phyloP scores from a whole-genome alignment of 2,888 invertebrate genomes.

The Dynastes grantii region DNA sequence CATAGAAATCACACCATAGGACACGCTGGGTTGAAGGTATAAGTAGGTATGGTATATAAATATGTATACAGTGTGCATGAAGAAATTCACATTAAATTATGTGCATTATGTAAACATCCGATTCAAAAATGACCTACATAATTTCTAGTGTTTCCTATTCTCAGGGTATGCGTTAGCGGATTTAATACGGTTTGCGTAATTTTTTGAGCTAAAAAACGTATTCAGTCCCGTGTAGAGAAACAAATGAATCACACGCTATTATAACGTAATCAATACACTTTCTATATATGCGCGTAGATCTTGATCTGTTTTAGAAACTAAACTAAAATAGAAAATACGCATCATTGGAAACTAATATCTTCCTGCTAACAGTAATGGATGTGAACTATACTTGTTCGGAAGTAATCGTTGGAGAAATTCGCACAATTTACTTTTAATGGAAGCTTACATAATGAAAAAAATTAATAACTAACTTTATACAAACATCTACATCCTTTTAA shows the following conservation, averaged over 20 bases:
- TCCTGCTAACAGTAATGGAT: neutral
- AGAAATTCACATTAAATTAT: constrained; percentile 10
- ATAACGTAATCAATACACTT: constrained; percentile 10
- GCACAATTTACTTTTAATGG: neutral
- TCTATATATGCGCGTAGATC: neutral
- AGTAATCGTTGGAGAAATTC: neutral
- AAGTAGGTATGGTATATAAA: neutral
- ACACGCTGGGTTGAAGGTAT: neutral
- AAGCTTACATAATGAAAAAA: neutral
- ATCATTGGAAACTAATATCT: constrained; percentile 3
- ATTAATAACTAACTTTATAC: neutral
- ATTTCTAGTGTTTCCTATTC: constrained; percentile 25
- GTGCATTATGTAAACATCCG: constrained; percentile 34
- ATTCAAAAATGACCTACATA: constrained; percentile 10
- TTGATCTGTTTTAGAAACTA: neutral
- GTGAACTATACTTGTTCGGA: constrained; percentile 14
- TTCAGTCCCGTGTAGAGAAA: neutral
- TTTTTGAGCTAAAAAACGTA: neutral
- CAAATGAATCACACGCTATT: constrained; percentile 8
- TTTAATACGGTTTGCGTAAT: constrained; percentile 20
- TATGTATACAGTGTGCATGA: neutral
- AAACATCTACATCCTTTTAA: neutral
- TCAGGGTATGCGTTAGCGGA: constrained; percentile 11
- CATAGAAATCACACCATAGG: neutral
- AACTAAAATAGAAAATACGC: neutral